phyloP scores from a whole-genome alignment of 2,797 vertebrate genomes.

The Oreochromis mossambicus region DNA sequence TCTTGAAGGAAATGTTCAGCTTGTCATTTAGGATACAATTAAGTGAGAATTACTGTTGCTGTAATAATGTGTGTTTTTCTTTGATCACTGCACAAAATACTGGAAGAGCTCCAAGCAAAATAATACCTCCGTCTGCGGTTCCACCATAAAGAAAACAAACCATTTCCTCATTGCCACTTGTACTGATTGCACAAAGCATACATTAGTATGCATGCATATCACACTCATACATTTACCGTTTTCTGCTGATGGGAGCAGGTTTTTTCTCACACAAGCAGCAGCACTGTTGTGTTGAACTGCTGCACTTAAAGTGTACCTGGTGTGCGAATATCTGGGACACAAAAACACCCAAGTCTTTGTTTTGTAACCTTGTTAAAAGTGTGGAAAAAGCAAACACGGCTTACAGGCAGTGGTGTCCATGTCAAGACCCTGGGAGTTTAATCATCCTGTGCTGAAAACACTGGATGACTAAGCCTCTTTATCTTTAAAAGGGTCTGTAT shows the following conservation, averaged over 20 bases:
- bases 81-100: background rate
- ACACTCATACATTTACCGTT: slow-evolving; percentile 3
- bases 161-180: background rate
- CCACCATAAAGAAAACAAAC: background rate
- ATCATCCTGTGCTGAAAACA: background rate
- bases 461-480: background rate
- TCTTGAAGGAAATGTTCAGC: slow-evolving; percentile 13
- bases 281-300: background rate
- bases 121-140: background rate
- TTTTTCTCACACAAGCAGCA: background rate
- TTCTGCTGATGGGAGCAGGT: slow-evolving; percentile 6
- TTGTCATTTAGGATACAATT: slow-evolving; percentile 6
- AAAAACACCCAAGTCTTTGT: slow-evolving; percentile 30
- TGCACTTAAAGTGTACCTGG: background rate
- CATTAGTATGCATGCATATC: slow-evolving; percentile 15
- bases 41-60: background rate
- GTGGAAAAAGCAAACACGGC: background rate
- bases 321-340: background rate
- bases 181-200: background rate
- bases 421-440: background rate
- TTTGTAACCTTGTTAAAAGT: slow-evolving; percentile 28
- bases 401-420: slow-evolving; percentile 1
- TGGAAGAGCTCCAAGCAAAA: background rate
- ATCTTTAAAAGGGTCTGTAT: background rate
- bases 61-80: background rate